These are phyloP conservation scores for Delphinus delphis DNA, from an alignment of 2,113 vertebrate species.

Conservation along the genomic window DNA sequence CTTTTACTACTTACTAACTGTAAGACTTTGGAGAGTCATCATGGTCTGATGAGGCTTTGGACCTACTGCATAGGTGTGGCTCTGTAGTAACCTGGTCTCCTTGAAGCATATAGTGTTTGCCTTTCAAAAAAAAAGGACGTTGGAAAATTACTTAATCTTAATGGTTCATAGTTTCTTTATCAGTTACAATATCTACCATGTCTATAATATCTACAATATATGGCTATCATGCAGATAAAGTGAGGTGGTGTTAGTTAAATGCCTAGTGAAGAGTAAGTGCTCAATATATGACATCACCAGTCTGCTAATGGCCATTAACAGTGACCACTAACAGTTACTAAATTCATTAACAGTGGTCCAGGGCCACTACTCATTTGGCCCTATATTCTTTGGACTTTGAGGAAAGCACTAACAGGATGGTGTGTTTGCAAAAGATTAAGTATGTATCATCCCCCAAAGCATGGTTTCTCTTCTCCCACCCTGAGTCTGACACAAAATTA, in stretches of 20 bases:
- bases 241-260: background rate
- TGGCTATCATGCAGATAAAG: background rate
- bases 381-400: slow-evolving; percentile 35
- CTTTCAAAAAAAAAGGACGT: background rate
- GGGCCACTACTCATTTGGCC: background rate
- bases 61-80: background rate
- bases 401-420: background rate
- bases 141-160: slow-evolving; percentile 14
- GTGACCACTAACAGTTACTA: background rate
- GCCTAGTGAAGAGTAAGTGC: background rate
- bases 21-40: background rate
- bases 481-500: background rate
- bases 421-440: background rate
- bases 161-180: background rate
- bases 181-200: background rate
- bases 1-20: background rate
- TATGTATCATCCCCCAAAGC: background rate
- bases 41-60: background rate
- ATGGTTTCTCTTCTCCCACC: background rate
- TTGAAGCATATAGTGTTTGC: background rate
- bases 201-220: background rate
- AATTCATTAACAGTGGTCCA: background rate
- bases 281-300: background rate
- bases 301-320: slow-evolving; percentile 14
- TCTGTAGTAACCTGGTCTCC: background rate